Conservation (phyloP, 2,888 invertebrate species). For the Cheilosia pagana region DNA sequence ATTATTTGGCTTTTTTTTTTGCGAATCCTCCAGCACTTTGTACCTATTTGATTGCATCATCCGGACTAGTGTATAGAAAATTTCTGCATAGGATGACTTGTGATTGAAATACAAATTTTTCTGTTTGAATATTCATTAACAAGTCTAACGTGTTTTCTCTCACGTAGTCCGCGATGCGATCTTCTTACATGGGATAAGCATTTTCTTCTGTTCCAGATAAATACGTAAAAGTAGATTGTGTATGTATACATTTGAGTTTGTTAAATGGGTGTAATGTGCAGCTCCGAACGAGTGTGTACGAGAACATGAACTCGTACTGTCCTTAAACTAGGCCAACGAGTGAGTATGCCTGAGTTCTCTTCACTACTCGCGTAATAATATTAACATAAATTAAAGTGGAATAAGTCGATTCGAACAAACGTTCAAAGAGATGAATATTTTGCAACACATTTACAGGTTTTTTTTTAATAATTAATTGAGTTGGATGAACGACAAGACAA, state of each 20-base stretch:
- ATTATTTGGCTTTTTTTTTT: no score
- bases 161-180: background rate
- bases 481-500: no score
- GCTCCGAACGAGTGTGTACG: background rate
- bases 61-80: background rate
- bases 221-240: no score
- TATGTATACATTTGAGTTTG: background rate
- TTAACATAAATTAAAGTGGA: conserved; percentile 10
- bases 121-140: background rate
- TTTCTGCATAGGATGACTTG: background rate
- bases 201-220: background rate
- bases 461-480: no score
- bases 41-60: no score
- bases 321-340: conserved; percentile 21
- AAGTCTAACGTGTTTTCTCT: background rate
- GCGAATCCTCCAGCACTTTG: no score
- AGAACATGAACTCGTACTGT: background rate
- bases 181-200: background rate
- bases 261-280: no score
- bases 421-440: background rate
- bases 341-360: background rate
- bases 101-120: background rate
- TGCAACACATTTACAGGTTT: no score
- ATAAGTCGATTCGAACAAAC: background rate
- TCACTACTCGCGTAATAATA: background rate